Conservation (phyloP, 2,113 vertebrate genomes). For the Propithecus coquereli region DNA sequence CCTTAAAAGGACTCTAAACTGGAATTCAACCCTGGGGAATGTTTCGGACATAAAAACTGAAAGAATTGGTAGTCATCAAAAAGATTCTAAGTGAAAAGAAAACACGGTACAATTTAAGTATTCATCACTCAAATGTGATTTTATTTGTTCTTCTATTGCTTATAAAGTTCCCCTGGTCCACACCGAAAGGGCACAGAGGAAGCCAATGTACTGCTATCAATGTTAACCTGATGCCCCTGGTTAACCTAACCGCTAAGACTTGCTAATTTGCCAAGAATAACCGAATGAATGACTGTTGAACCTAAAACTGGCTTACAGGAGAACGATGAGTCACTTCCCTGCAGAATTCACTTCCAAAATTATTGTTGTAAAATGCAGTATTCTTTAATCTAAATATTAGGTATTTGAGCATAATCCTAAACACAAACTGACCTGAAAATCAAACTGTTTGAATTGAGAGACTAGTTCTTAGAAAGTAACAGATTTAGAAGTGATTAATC, state of each 20-base stretch:
- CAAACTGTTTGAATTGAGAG: background rate
- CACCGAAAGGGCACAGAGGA: slow-evolving; percentile 80
- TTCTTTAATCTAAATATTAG: slow-evolving; percentile 58
- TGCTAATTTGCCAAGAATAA: slow-evolving; percentile 84
- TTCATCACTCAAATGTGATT: slow-evolving; percentile 83
- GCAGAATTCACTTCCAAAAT: slow-evolving; percentile 85
- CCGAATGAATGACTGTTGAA: slow-evolving; percentile 75
- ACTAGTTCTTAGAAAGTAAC: background rate
- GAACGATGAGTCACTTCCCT: slow-evolving; percentile 84
- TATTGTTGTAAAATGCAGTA: slow-evolving; percentile 75
- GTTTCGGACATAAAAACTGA: slow-evolving; percentile 74
- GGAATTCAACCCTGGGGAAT: slow-evolving; percentile 76
- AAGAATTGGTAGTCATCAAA: slow-evolving; percentile 74
- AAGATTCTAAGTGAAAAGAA: slow-evolving; percentile 73
- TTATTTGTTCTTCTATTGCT: slow-evolving; percentile 93
- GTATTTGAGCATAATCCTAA: slow-evolving; percentile 31
- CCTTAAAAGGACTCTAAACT: slow-evolving; percentile 80
- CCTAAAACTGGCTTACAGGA: slow-evolving; percentile 75
- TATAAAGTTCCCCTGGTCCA: slow-evolving; percentile 89
- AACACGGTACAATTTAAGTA: slow-evolving; percentile 79
- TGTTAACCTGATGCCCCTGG: slow-evolving; percentile 87
- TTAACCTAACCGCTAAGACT: slow-evolving; percentile 81
- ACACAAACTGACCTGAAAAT: background rate
- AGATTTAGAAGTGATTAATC: slow-evolving; percentile 1
- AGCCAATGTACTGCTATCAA: slow-evolving; percentile 85